These are phyloP conservation scores for Galbula dea DNA, from an alignment of 2,113 vertebrate genomes.

Conservation along the genomic window DNA sequence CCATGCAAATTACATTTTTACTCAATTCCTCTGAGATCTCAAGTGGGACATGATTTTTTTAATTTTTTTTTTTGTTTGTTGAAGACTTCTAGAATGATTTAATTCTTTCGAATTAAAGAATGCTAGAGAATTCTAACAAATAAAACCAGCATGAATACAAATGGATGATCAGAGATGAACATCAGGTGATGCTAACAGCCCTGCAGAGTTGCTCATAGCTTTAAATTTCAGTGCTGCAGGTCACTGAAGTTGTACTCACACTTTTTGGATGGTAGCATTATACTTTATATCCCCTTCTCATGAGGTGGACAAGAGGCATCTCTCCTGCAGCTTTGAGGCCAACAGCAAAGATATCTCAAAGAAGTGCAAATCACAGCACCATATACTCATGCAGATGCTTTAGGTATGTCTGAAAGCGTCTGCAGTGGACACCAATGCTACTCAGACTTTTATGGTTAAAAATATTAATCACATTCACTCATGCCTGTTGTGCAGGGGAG, in stretches of 20 bases:
- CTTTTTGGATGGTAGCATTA: not conserved
- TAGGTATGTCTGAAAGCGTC: not conserved
- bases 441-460: not conserved
- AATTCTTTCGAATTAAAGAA: too few relatives aligned
- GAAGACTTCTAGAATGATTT: too few relatives aligned
- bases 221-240: not conserved
- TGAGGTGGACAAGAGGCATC: not conserved
- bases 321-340: not conserved
- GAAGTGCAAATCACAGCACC: not conserved
- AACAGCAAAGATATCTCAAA: not conserved
- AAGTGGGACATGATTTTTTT: not conserved
- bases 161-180: not conserved
- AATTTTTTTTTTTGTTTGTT: too few relatives aligned
- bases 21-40: not conserved
- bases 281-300: not conserved
- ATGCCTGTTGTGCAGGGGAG: rapidly evolving
- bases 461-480: not conserved
- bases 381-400: not conserved
- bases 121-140: not conserved
- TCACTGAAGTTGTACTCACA: not conserved
- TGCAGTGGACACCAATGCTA: not conserved
- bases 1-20: not conserved
- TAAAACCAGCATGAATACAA: not conserved
- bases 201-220: not conserved
- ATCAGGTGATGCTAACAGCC: not conserved